Evolutionary conservation across 2,797 vertebrate genomes (phyloP).

Genomic region (Coluber constrictor): DNA sequence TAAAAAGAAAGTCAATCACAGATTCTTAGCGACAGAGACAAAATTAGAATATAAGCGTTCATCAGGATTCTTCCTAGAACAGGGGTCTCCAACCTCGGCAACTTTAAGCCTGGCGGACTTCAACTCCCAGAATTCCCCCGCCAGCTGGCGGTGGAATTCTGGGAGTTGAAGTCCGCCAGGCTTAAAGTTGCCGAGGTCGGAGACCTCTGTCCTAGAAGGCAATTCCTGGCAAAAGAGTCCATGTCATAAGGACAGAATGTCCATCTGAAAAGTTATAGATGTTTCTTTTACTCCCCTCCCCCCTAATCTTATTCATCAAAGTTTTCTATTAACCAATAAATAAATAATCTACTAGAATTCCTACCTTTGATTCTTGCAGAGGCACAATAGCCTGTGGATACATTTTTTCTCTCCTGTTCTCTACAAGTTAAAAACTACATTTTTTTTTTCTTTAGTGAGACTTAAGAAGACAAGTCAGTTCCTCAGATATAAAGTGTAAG

Average conservation of each 20-base stretch:
- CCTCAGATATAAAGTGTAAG: neutral
- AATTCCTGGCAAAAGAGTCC: neutral
- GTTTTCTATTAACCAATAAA: neutral
- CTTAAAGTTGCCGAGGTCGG: too few relatives aligned
- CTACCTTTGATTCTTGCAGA: neutral
- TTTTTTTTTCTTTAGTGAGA: neutral
- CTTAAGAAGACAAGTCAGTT: neutral
- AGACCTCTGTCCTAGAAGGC: too few relatives aligned
- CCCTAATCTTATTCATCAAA: neutral
- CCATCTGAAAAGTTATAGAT: neutral
- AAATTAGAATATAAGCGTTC: neutral
- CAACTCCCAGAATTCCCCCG: too few relatives aligned
- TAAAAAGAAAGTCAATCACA: neutral
- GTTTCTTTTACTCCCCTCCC: neutral
- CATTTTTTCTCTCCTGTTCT: neutral
- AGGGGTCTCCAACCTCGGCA: too few relatives aligned
- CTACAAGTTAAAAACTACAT: neutral
- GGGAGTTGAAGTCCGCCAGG: too few relatives aligned
- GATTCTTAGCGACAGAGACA: neutral
- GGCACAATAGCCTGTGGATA: neutral
- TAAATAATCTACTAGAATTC: neutral
- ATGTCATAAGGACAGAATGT: neutral
- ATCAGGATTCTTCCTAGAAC: neutral
- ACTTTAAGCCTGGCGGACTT: too few relatives aligned
- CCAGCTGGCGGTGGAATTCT: too few relatives aligned